A percentile compares a stretch with the other conserved stretches of the same genome.
Evolutionary conservation across 2,888 invertebrate species (phyloP).

Genomic region (Agrypnus murinus): DNA sequence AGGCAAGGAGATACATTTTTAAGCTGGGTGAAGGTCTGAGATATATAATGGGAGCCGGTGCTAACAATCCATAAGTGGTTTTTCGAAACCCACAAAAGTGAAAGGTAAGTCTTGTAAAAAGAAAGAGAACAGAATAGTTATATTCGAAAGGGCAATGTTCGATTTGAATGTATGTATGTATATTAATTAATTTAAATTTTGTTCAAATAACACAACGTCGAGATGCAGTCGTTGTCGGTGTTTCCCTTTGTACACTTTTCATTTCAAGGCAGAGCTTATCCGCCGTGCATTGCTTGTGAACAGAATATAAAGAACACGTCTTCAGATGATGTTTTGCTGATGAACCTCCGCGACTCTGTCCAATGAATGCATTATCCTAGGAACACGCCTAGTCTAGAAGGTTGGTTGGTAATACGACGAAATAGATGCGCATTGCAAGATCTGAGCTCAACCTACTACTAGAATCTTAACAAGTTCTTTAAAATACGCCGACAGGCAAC

Average conservation of each 20-base stretch:
- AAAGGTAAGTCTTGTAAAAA: no score
- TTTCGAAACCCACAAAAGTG: no score
- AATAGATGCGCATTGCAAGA: constrained; percentile 45
- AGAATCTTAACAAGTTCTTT: constrained; percentile 47
- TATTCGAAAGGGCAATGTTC: no score
- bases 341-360: constrained; percentile 38
- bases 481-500: constrained; percentile 40
- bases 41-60: no score
- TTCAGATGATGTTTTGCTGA: constrained; percentile 36
- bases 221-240: no score
- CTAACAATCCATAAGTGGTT: no score
- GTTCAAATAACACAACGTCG: background rate
- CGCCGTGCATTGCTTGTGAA: constrained; percentile 31
- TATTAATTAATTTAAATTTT: background rate
- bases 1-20: no score
- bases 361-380: constrained; percentile 45
- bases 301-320: constrained; percentile 22
- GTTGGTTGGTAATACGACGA: constrained; percentile 23
- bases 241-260: background rate
- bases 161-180: no score
- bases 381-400: constrained; percentile 39
- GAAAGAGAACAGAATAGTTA: no score
- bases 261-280: constrained; percentile 37
- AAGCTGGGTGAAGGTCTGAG: no score
- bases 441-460: constrained; percentile 23